Base-by-base conservation (phyloP, 2,113 vertebrate genomes). In the Microcebus tavaratra region DNA sequence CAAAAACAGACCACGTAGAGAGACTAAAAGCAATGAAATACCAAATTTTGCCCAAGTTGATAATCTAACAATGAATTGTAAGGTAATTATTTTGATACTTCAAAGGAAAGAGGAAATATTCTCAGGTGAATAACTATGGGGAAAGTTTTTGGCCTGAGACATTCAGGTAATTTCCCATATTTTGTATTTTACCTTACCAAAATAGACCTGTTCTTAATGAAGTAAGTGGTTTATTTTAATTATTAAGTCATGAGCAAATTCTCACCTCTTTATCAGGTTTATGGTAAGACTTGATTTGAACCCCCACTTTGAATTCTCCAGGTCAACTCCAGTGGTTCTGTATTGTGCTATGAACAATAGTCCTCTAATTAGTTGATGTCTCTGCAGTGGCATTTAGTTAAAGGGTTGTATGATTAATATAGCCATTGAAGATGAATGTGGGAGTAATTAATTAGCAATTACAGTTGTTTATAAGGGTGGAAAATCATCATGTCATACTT, bases 11-110 rank as follows among this genome's bases (percentile, higher is more conserved):
- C 23, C 25, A 13, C 4, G 4, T 27, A 42, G 9, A 92, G 68
- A 61, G 45, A 23, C 29, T 78, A 76, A 89, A 91, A 91, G 27
- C 34, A 63, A 31, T 18, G 8, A 78, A 72, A 75, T 57, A 31
- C 57, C 80, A 72, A 65, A 13, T 75, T 34, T 68, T 95, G 31
- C 76, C 25, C 50, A 39, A 63, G 57, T 50, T n/a, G 53, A 50
- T 63, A 53, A 70, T 75, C 72, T 2, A 63, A 29, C 73, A 87
- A 8, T 83, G 55, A 65, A 79, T 15, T 85, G 39, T 78, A 90
- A 93, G 75, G 84, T 50, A 89, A 70, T 76, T 96, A 53, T 48
- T 84, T 57, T 82, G 83, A 50, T 75, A 50, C 75, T 91, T 59
- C 59, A 36, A 81, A 57, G 8, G 21, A 36, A 91, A 67, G 39